Conservation (phyloP, 2,888 invertebrate species). For the Flexamia atlantica region DNA sequence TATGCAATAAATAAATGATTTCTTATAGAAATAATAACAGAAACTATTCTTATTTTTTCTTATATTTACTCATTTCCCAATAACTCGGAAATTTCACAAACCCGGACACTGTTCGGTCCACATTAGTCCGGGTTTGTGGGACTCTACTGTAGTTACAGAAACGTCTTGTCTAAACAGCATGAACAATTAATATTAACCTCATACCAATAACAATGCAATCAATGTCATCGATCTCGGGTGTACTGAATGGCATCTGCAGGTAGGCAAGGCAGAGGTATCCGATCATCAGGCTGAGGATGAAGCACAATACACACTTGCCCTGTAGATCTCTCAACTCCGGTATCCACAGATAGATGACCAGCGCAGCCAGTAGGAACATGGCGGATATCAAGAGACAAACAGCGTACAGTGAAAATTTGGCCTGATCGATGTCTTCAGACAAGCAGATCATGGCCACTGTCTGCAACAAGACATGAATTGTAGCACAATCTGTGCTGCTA, state of each 20-base stretch:
- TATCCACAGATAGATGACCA: conserved; percentile 79
- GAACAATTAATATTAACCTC: too few relatives aligned
- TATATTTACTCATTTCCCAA: too few relatives aligned
- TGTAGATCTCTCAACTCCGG: conserved; percentile 82
- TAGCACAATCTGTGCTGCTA: conserved; percentile 82
- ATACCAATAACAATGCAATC: conserved; percentile 79
- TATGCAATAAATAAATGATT: too few relatives aligned
- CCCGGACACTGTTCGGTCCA: too few relatives aligned
- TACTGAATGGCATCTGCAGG: conserved; percentile 76
- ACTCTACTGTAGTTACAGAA: too few relatives aligned
- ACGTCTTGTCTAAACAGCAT: too few relatives aligned
- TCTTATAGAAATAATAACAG: too few relatives aligned
- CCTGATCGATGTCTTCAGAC: conserved; percentile 73
- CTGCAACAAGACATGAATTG: background rate
- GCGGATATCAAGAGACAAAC: conserved; percentile 76
- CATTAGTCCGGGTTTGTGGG: too few relatives aligned
- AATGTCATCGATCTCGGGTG: conserved; percentile 72
- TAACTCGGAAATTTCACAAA: too few relatives aligned
- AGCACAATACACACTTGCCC: conserved; percentile 82
- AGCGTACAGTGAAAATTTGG: conserved; percentile 74
- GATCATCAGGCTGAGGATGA: conserved; percentile 79
- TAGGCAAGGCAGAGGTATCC: conserved; percentile 79
- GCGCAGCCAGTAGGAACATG: conserved; percentile 79
- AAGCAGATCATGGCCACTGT: conserved; percentile 72
- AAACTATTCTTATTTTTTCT: too few relatives aligned